Evolutionary conservation across 2,797 vertebrate species (phyloP).

Genomic region (Peromyscus eremicus): DNA sequence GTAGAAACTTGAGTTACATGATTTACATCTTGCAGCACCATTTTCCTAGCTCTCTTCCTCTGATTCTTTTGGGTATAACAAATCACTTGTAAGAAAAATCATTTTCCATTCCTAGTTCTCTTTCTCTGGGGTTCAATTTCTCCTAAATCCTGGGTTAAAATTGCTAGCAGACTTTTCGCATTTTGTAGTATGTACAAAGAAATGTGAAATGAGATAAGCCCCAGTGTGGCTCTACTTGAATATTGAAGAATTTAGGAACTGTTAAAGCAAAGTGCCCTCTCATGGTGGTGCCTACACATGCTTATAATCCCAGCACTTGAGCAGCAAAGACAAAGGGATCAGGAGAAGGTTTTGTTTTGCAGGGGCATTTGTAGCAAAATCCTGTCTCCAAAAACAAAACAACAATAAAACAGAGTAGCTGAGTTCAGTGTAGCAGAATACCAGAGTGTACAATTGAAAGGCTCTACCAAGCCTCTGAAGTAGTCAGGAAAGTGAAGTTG

Average conservation of each 20-base stretch:
- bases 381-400: not conserved
- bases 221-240: not conserved
- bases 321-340: not conserved
- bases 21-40: not conserved
- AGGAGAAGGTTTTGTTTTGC: not conserved
- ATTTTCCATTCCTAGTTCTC: slow-evolving; percentile 44
- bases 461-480: not conserved
- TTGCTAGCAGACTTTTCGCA: slow-evolving; percentile 14
- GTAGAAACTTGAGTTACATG: slow-evolving; percentile 21
- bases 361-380: not conserved
- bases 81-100: slow-evolving; percentile 51
- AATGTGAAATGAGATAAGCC: slow-evolving; percentile 46
- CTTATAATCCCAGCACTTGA: not conserved
- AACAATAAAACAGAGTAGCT: not conserved
- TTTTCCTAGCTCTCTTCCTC: slow-evolving; percentile 28
- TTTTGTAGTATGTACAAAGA: slow-evolving; percentile 57
- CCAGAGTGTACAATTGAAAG: slow-evolving; percentile 15
- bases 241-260: not conserved
- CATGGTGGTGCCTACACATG: not conserved
- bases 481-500: slow-evolving; percentile 27
- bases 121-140: slow-evolving; percentile 4
- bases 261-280: not conserved
- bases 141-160: slow-evolving; percentile 63
- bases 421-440: not conserved
- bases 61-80: slow-evolving; percentile 37